These are phyloP conservation scores for Amphiprion clarkii DNA, from an alignment of 2,797 vertebrate genomes.

Conservation along the genomic window DNA sequence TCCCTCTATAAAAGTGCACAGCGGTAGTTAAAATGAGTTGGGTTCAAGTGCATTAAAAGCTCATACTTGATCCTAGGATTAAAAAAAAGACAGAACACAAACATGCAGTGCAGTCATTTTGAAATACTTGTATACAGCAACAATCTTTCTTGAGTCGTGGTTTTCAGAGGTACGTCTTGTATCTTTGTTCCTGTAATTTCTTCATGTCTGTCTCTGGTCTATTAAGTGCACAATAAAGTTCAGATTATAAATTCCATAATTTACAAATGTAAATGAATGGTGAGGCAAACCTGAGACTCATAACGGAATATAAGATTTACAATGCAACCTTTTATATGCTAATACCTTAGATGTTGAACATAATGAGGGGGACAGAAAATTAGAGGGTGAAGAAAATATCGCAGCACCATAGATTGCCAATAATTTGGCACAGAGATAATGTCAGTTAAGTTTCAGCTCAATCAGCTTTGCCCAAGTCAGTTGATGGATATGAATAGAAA, in stretches of 20 bases:
- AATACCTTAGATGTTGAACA: not conserved
- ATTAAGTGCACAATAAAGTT: not conserved
- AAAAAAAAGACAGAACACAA: not conserved
- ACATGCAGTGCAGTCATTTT: slow-evolving; percentile 6
- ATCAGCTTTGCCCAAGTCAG: slow-evolving; percentile 28
- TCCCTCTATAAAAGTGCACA: not conserved
- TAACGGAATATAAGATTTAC: not conserved
- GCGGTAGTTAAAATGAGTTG: slow-evolving; percentile 37
- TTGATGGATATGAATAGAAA: slow-evolving; percentile 18
- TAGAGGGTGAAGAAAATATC: slow-evolving; percentile 7
- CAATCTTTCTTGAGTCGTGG: not conserved
- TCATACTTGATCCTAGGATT: slow-evolving; percentile 8
- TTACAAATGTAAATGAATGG: not conserved
- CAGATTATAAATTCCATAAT: not conserved
- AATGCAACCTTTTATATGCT: not conserved
- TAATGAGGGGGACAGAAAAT: slow-evolving; percentile 10
- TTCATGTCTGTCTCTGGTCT: not conserved
- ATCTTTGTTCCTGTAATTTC: too few species aligned
- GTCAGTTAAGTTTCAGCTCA: slow-evolving; percentile 36
- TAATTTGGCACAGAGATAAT: slow-evolving; percentile 36
- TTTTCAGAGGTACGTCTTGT: not conserved
- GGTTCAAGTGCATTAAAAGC: slow-evolving; percentile 39
- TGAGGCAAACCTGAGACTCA: not conserved
- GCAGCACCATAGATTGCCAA: slow-evolving; percentile 17
- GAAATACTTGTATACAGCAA: slow-evolving; percentile 1